Conservation (phyloP, 2,113 vertebrate genomes). For the Glaucomys volans region DNA sequence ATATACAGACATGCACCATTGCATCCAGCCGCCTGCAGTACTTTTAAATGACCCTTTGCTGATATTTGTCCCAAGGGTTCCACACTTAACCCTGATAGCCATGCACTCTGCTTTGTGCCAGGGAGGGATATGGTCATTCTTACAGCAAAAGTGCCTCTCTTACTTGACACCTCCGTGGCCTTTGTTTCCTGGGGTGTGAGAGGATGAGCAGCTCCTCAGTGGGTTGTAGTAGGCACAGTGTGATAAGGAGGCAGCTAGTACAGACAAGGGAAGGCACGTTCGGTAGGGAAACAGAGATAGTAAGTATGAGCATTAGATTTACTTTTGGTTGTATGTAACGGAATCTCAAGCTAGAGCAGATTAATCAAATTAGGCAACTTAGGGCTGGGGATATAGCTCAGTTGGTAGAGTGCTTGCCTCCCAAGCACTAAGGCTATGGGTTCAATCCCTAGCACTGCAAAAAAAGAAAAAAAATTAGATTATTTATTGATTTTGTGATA, state of each 20-base stretch:
- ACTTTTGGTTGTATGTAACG: not conserved
- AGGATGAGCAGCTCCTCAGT: not conserved
- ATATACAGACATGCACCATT: too few species aligned
- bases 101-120: not conserved
- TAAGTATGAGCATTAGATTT: not conserved
- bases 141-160: not conserved
- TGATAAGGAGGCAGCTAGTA: not conserved
- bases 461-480: too few species aligned
- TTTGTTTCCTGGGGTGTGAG: not conserved
- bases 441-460: too few species aligned
- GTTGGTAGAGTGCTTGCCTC: too few species aligned
- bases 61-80: not conserved
- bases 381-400: too few species aligned
- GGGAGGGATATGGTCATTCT: not conserved
- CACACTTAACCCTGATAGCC: not conserved
- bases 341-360: not conserved
- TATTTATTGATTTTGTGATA: not conserved
- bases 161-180: not conserved
- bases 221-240: not conserved
- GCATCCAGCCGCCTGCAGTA: too few species aligned
- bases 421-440: too few species aligned
- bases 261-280: not conserved
- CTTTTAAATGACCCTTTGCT: not conserved
- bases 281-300: too few species aligned
- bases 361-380: not conserved